Percentiles rank a stretch among this genome's conserved stretches.
Evolutionary conservation across 2,888 invertebrate genomes (phyloP).

Genomic region (Melipona bicolor): DNA sequence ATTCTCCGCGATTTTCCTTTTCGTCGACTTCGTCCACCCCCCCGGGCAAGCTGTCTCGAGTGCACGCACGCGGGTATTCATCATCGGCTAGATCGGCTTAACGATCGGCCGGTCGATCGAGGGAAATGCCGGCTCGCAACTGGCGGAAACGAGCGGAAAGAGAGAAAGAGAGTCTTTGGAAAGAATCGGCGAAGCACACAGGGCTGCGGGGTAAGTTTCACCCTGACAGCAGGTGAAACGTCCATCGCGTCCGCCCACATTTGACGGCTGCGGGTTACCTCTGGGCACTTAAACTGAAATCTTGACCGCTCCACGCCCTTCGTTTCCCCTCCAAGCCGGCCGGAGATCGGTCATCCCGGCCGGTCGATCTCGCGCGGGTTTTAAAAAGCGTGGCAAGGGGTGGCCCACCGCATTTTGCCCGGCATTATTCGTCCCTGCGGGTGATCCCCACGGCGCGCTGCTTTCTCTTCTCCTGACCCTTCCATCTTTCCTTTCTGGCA

Average conservation of each 20-base stretch:
- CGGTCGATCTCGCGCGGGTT: constrained; percentile 62
- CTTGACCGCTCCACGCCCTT: constrained; percentile 61
- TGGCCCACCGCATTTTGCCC: constrained; percentile 81
- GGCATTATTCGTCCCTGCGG: constrained; percentile 81
- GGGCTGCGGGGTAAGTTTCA: constrained; percentile 64
- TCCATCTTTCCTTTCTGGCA: constrained; percentile 60
- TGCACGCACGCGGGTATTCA: not conserved
- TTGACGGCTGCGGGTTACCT: constrained; percentile 80
- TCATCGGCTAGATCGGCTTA: not conserved
- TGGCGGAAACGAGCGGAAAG: too few species aligned
- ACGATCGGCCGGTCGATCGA: too few species aligned
- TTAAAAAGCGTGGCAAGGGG: constrained; percentile 79
- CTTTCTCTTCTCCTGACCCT: constrained; percentile 69
- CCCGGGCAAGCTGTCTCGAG: too few species aligned
- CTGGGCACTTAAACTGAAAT: constrained; percentile 73
- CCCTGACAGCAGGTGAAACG: constrained; percentile 78
- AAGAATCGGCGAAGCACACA: constrained; percentile 75
- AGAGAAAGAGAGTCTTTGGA: not conserved
- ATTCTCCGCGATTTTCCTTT: not conserved
- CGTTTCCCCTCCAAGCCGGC: not conserved
- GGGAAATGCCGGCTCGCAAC: constrained; percentile 30
- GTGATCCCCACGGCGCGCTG: constrained; percentile 77
- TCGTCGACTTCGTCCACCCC: not conserved
- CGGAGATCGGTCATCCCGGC: constrained; percentile 15
- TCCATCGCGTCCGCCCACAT: constrained; percentile 76